These are phyloP conservation scores for Scolopax rusticola DNA, from an alignment of 2,797 vertebrate genomes.

Conservation along the genomic window DNA sequence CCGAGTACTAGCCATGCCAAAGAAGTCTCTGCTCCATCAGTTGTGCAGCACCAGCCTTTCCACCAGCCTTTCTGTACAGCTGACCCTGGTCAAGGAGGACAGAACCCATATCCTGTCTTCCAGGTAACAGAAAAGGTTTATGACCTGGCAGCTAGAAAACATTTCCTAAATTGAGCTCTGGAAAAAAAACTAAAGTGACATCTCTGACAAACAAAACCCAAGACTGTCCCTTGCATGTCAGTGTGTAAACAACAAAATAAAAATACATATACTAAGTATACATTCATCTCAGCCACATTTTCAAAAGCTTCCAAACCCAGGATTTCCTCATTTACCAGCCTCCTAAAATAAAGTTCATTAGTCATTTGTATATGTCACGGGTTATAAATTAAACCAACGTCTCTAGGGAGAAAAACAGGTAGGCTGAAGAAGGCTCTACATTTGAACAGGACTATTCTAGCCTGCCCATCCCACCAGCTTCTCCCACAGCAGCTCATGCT, in stretches of 20 bases:
- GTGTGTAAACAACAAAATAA: background rate
- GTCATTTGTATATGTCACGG: background rate
- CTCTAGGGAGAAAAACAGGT: background rate
- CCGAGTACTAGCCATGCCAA: background rate
- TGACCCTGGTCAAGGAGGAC: background rate
- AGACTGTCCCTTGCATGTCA: background rate
- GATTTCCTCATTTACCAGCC: background rate
- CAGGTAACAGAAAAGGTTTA: background rate
- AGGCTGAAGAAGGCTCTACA: background rate
- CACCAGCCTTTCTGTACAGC: background rate
- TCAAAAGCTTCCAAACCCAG: background rate
- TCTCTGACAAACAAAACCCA: background rate
- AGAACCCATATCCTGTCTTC: background rate
- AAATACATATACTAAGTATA: background rate
- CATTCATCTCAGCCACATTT: background rate
- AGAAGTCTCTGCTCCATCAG: background rate
- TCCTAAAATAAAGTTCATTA: background rate
- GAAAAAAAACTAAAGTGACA: background rate
- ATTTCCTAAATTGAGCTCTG: background rate
- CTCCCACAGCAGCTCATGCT: rapidly evolving
- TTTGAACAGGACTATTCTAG: background rate
- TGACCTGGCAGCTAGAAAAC: background rate
- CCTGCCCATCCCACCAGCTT: background rate
- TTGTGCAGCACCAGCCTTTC: background rate
- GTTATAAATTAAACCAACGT: background rate